A percentile compares a stretch with the other conserved stretches of the same genome.
Conservation (phyloP, 2,888 invertebrate species). For the Lomographa bimaculata region DNA sequence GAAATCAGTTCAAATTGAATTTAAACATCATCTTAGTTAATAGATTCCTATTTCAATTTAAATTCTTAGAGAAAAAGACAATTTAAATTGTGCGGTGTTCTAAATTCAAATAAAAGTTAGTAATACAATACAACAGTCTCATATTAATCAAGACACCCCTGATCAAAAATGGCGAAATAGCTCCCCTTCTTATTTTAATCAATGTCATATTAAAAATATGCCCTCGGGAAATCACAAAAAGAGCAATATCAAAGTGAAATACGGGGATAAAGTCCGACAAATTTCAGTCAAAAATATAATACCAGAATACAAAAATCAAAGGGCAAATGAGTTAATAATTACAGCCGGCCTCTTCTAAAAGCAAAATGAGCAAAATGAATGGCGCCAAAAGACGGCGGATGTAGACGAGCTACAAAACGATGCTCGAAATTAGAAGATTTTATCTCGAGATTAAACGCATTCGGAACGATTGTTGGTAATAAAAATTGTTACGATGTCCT, state of each 20-base stretch:
- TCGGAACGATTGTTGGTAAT: too few relatives aligned
- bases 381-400: constrained; percentile 8
- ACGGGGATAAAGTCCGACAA: constrained; percentile 7
- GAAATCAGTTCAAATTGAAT: too few relatives aligned
- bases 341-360: constrained; percentile 16
- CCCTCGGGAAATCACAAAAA: constrained; percentile 6
- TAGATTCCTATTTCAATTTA: too few relatives aligned
- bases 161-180: neutral
- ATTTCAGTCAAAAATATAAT: constrained; percentile 10
- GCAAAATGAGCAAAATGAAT: constrained; percentile 20
- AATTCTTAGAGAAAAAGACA: too few relatives aligned
- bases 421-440: constrained; percentile 5
- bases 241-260: constrained; percentile 14
- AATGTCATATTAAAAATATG: constrained; percentile 10
- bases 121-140: too few relatives aligned
- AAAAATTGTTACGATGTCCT: too few relatives aligned
- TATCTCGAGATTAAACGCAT: too few relatives aligned
- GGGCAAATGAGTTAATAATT: constrained; percentile 32
- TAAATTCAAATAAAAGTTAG: too few relatives aligned
- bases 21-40: too few relatives aligned
- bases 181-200: constrained; percentile 13
- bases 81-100: too few relatives aligned
- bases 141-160: too few relatives aligned
- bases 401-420: constrained; percentile 12
- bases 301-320: constrained; percentile 28